Evolutionary conservation across 2,797 vertebrate species (phyloP).

Genomic region (Enteromius trimaculatus): DNA sequence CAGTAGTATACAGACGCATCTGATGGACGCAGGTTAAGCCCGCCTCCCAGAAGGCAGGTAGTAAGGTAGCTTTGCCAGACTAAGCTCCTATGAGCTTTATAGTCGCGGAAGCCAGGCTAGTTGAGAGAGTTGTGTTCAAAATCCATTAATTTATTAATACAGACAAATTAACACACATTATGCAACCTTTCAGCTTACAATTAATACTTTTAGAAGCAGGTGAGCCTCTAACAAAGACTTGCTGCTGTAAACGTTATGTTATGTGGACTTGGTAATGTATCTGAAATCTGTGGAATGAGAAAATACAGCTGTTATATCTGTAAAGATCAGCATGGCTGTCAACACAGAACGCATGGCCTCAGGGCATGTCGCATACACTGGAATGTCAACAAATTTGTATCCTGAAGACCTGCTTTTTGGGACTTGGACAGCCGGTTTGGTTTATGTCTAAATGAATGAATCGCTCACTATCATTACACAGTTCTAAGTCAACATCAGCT

Average conservation of each 20-base stretch:
- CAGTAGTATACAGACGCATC: too few species aligned
- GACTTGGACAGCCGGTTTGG: slow-evolving; percentile 6
- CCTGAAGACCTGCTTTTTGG: not conserved
- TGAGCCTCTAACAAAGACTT: not conserved
- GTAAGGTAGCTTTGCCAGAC: too few species aligned
- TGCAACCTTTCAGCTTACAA: not conserved
- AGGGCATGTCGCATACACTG: not conserved
- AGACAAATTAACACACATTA: not conserved
- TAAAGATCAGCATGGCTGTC: not conserved
- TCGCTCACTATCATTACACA: not conserved
- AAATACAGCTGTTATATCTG: not conserved
- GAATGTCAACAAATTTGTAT: slow-evolving; percentile 2
- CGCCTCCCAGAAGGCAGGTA: too few species aligned
- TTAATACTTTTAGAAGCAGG: not conserved
- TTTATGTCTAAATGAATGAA: not conserved
- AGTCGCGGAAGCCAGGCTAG: too few species aligned
- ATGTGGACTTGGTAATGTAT: not conserved
- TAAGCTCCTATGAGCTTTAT: too few species aligned
- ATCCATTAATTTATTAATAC: not conserved
- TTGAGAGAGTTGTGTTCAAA: too few species aligned
- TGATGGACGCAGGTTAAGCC: too few species aligned
- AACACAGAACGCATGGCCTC: slow-evolving; percentile 3
- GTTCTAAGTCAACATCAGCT: not conserved
- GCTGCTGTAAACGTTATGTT: not conserved
- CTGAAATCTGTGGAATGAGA: slow-evolving; percentile 6